Conservation (phyloP, 2,113 vertebrate genomes). For the Limnothrissa miodon region DNA sequence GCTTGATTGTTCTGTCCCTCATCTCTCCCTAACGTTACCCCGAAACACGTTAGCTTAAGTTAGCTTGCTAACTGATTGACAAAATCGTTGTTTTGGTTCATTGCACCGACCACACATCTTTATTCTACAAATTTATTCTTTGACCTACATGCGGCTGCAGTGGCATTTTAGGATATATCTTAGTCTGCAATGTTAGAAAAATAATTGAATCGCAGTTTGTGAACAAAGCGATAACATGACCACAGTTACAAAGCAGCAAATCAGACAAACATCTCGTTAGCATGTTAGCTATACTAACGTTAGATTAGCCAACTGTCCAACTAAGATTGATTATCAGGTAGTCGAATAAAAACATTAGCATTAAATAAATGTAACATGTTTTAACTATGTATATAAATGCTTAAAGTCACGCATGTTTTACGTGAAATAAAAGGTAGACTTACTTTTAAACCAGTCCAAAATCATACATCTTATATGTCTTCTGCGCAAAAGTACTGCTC, state of each 20-base stretch:
- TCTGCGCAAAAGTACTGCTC: background rate
- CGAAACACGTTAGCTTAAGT: background rate
- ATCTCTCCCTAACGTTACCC: background rate
- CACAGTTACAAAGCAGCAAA: constrained; percentile 6
- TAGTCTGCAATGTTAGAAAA: background rate
- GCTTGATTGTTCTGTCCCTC: background rate
- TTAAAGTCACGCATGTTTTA: background rate
- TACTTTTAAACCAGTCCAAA: background rate
- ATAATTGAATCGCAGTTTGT: background rate
- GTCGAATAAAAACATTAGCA: background rate
- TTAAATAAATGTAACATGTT: background rate
- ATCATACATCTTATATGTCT: background rate
- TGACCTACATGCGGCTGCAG: background rate
- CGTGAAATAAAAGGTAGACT: background rate
- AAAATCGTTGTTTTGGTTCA: background rate
- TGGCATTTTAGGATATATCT: background rate
- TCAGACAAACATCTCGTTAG: background rate
- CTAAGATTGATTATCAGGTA: background rate
- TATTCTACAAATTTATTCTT: background rate
- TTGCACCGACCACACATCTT: too few species aligned
- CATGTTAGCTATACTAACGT: background rate
- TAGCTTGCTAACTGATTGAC: background rate
- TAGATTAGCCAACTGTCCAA: background rate
- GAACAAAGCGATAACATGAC: background rate
- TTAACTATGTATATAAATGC: background rate